Percentiles rank a stretch among this genome's conserved stretches.
phyloP scores from a whole-genome alignment of 2,113 vertebrate species.

The Myxocyprinus asiaticus region DNA sequence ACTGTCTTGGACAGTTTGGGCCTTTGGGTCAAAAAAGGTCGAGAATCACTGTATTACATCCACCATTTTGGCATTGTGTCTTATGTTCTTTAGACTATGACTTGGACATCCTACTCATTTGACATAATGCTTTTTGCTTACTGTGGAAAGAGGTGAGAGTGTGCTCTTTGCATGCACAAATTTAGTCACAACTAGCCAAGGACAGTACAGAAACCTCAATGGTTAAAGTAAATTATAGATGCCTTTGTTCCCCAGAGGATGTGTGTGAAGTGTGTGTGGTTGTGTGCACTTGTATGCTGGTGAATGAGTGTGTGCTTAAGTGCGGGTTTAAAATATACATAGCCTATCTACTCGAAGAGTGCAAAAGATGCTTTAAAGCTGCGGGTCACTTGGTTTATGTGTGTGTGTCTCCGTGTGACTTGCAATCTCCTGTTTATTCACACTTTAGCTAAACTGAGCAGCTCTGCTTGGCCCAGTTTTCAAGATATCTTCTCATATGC shows the following conservation, averaged over 20 bases:
- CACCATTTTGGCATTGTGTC: no score
- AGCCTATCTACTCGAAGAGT: neutral
- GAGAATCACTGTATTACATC: no score
- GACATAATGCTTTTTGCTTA: no score
- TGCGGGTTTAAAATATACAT: neutral
- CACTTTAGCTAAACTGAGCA: constrained; percentile 44
- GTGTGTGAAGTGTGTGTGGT: neutral
- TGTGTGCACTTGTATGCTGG: neutral
- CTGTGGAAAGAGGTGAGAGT: no score
- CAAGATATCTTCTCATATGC: no score
- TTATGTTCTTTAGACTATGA: no score
- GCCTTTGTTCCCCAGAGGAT: neutral
- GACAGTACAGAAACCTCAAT: neutral
- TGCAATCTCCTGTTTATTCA: constrained; percentile 3
- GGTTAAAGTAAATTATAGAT: neutral
- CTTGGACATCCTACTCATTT: no score
- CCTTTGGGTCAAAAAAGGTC: no score
- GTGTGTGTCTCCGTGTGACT: no score
- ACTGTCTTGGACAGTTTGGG: no score
- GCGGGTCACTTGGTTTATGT: no score
- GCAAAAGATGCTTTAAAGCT: no score
- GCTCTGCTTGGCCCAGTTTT: neutral
- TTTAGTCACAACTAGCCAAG: constrained; percentile 6
- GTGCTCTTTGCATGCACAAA: neutral
- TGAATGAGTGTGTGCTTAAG: neutral